Base-by-base conservation (phyloP, 2,888 invertebrate species). In the Phorcus lineatus region DNA sequence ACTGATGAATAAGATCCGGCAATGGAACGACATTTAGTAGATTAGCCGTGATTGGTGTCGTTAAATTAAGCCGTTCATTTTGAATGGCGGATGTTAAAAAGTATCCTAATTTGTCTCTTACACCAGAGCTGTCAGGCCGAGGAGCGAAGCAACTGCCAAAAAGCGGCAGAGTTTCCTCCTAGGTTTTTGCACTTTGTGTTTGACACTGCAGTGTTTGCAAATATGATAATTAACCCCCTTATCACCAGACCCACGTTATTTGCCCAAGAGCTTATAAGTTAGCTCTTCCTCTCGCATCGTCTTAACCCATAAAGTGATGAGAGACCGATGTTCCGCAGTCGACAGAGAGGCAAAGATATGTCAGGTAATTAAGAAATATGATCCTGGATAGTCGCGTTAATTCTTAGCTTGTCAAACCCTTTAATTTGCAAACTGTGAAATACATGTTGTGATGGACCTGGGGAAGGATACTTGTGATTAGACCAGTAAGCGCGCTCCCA, bases 351-450 rank as follows among this genome's bases (percentile, higher is more conserved):
- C 54, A 36, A 54, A 40, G 79, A 79, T 79, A 79, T 74, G 79
- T 79, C 79, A 79, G 74, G 55, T 79, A 74, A 79, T 79, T 79
- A 79, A 79, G 79, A 79, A 79, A 79, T 79, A 79, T 70, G 79
- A 74, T 70, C 53, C 19, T 79, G 70, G 74, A 79, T 74, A 24
- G 79, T 57, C 55, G 57, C 57, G 55, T 57, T 79, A 57, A 79
- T 79, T 79, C 70, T 40, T 55, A 57, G 47, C 74, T 74, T 79
- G 79, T 79, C 74, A 70, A 70, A 74, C 74, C 79, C 22, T 70
- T 79, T 79, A 79, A 74, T 78, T 78, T 78, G 78, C 67, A 36
- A 79, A 79, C 40, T 22, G 52, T 36, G 67, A 79, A 79, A 79
- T 55, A 79, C 74, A 74, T 74, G 74, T 79, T 79, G 74, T 74